Base-by-base conservation (phyloP, 2,797 vertebrate genomes). In the Aulostomus chinensis region DNA sequence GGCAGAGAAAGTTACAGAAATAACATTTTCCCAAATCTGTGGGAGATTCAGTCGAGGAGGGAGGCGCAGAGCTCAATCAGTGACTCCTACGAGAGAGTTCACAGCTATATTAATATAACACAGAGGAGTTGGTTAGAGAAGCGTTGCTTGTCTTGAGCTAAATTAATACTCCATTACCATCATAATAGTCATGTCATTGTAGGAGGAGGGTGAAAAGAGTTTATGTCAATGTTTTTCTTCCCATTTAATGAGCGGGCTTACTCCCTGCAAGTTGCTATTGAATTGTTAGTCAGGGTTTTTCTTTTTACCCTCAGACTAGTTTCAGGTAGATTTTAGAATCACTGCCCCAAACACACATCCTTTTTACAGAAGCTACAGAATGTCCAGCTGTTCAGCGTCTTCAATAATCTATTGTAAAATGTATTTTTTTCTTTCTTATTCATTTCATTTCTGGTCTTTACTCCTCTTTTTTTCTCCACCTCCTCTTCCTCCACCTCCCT, bases 111-210 rank as follows among this genome's bases (percentile, higher is more conserved):
- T 76, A 86, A 81, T 80, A 82, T 45, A 85, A 78, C 78, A 64
- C 73, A 69, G 67, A 76, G 73, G 60, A 54, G 61, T 64, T 71
- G 74, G 74, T 71, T 69, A 83, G 61, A 63, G 55, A 69, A 68
- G 66, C 63, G 61, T 73, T 85, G 76, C 85, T 88, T 85, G 78
- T 87, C 74, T 83, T 80, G 47, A 49, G 64, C 62, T 82, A 80
- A 88, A 83, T 79, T 58, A 81, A 77, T 78, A 62, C 46, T 50
- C 61, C 66, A 69, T 74, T 53, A 60, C 59, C 58, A 62, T 69
- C 38, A 58, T 78, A 72, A 74, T 64, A 69, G 58, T 58, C 22
- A 18, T 81, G 73, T 78, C 68, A 79, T 78, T 70, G 70, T 26
- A 63, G 65, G 56, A 79, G 61, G 62, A 65, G 55, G 56, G 30